phyloP scores from a whole-genome alignment of 2,113 vertebrate species.

The Scomber japonicus region DNA sequence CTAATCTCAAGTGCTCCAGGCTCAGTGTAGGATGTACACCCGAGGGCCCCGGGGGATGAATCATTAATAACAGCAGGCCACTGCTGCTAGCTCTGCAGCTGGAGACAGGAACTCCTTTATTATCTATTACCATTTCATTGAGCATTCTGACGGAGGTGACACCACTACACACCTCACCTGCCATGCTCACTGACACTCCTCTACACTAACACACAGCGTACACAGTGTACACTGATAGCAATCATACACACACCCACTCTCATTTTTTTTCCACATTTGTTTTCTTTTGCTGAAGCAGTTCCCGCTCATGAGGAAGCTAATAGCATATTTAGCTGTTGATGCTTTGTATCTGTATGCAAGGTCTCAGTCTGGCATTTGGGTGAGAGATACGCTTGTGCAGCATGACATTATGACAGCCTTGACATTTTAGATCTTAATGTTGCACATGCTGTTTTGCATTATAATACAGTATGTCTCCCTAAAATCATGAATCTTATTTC shows the following conservation, averaged over 20 bases:
- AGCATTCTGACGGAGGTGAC: slow-evolving; percentile 3
- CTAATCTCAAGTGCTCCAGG: slow-evolving; percentile 39
- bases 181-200: neutral
- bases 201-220: neutral
- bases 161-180: neutral
- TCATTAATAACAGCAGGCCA: slow-evolving; percentile 34
- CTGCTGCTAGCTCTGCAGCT: neutral
- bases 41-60: neutral
- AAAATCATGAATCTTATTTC: slow-evolving; percentile 38
- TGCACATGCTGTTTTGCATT: slow-evolving; percentile 79
- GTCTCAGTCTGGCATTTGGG: slow-evolving; percentile 77
- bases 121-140: slow-evolving; percentile 25
- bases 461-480: slow-evolving; percentile 55
- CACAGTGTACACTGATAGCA: neutral
- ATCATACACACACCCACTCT: neutral
- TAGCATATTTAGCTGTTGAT: slow-evolving; percentile 31
- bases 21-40: slow-evolving; percentile 3
- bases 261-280: neutral
- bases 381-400: slow-evolving; percentile 75
- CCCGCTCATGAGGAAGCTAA: slow-evolving; percentile 32
- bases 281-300: slow-evolving; percentile 4
- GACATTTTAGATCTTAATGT: slow-evolving; percentile 83
- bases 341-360: slow-evolving; percentile 74
- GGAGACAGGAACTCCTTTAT: neutral
- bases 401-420: slow-evolving; percentile 81